Percentiles rank a stretch among this genome's conserved stretches.
Evolutionary conservation across 2,797 vertebrate species (phyloP).

Genomic region (Paedocypris micromegethes): DNA sequence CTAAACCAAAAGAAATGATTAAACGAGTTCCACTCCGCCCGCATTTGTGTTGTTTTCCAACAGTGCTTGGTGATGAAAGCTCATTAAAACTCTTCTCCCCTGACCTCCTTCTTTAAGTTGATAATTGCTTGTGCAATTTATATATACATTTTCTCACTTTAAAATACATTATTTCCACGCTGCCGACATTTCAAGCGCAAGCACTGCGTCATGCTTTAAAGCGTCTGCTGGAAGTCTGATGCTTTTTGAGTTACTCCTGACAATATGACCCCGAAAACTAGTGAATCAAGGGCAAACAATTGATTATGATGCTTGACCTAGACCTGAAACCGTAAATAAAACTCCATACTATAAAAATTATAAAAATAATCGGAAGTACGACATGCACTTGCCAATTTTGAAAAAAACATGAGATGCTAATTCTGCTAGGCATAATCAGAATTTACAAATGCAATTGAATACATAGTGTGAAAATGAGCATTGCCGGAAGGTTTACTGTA

Average conservation of each 20-base stretch:
- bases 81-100: slow-evolving; percentile 25
- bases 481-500: slow-evolving; percentile 18
- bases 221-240: no score
- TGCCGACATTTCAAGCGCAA: no score
- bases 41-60: slow-evolving; percentile 28
- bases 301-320: slow-evolving; percentile 18
- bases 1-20: slow-evolving; percentile 22
- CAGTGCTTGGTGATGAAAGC: slow-evolving; percentile 27
- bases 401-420: slow-evolving; percentile 13
- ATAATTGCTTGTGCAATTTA: not conserved
- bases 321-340: not conserved
- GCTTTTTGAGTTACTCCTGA: no score
- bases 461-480: slow-evolving; percentile 14
- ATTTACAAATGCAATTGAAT: slow-evolving; percentile 9
- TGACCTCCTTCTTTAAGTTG: slow-evolving; percentile 2
- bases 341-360: no score
- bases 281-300: not conserved
- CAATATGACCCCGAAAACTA: slow-evolving; percentile 13
- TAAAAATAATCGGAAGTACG: no score
- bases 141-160: not conserved
- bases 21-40: slow-evolving; percentile 8
- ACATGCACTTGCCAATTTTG: not conserved
- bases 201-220: no score
- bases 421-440: slow-evolving; percentile 26
- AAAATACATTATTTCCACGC: not conserved